Percentiles rank a stretch among this genome's conserved stretches.
Evolutionary conservation across 2,113 vertebrate genomes (phyloP).

Genomic region (Tyto alba): DNA sequence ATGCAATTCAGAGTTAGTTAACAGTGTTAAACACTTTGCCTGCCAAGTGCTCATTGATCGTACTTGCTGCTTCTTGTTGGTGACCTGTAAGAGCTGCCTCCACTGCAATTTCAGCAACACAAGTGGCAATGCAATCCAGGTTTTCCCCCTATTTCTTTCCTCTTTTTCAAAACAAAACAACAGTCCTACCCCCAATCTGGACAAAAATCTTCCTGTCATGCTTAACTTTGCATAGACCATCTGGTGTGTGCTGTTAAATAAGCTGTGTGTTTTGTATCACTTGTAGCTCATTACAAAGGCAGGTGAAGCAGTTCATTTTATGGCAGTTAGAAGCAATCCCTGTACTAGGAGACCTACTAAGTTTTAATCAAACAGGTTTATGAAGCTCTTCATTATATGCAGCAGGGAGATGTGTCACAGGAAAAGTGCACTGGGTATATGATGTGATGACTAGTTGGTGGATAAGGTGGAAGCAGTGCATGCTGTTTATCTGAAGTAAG

Average conservation of each 20-base stretch:
- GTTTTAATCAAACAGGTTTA: neutral
- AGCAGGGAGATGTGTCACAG: neutral
- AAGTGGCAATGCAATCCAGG: neutral
- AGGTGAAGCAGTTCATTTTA: constrained; percentile 5
- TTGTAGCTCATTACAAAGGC: neutral
- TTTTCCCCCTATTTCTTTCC: neutral
- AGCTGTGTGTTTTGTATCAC: neutral
- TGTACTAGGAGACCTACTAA: neutral
- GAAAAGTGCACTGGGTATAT: neutral
- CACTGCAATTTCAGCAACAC: neutral
- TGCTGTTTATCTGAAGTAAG: neutral
- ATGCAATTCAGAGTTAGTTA: neutral
- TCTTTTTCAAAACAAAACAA: neutral
- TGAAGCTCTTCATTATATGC: neutral
- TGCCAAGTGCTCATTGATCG: neutral
- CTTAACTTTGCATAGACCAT: neutral
- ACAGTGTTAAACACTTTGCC: neutral
- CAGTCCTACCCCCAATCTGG: neutral
- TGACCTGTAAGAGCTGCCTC: neutral
- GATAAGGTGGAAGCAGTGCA: neutral
- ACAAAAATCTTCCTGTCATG: neutral
- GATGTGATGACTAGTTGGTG: neutral
- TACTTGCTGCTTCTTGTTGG: neutral
- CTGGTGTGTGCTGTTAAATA: neutral
- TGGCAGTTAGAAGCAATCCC: neutral